These are phyloP conservation scores for Zophobas atratus DNA, from an alignment of 1,140 invertebrate species.

Conservation along the genomic window DNA sequence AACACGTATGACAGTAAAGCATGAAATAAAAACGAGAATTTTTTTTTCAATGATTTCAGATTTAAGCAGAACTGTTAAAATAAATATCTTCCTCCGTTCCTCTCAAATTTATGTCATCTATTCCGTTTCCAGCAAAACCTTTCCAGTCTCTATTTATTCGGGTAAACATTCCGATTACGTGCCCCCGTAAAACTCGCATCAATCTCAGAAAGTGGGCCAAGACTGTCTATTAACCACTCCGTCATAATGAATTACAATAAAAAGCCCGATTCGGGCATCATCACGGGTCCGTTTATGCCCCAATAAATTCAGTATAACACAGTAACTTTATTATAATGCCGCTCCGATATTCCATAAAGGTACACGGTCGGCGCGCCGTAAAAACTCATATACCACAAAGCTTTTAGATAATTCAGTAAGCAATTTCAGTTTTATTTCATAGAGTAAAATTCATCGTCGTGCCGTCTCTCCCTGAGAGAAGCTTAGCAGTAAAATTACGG, in stretches of 20 bases:
- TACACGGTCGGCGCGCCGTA: slow-evolving; percentile 34
- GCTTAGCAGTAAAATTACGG: slow-evolving; percentile 56
- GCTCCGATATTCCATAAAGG: slow-evolving; percentile 49
- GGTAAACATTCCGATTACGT: too few species aligned
- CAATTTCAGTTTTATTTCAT: slow-evolving; percentile 52
- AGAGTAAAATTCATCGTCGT: slow-evolving; percentile 50
- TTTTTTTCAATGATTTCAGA: too few species aligned
- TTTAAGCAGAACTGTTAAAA: too few species aligned
- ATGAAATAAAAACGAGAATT: too few species aligned
- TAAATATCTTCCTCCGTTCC: too few species aligned
- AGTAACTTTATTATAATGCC: slow-evolving; percentile 47
- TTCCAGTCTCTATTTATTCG: too few species aligned
- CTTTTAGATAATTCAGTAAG: slow-evolving; percentile 54
- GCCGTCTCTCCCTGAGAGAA: slow-evolving; percentile 48
- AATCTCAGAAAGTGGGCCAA: neutral
- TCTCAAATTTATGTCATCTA: too few species aligned
- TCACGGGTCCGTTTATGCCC: slow-evolving; percentile 32
- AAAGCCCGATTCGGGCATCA: slow-evolving; percentile 37
- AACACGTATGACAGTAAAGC: too few species aligned
- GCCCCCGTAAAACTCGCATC: neutral
- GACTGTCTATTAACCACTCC: slow-evolving; percentile 11
- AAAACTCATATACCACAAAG: slow-evolving; percentile 43
- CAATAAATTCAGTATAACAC: slow-evolving; percentile 45
- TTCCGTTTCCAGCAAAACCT: too few species aligned
- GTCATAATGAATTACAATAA: slow-evolving; percentile 37